A percentile compares a stretch with the other conserved stretches of the same genome.
Conservation (phyloP, 1,140 invertebrate species). For the Eriosoma lanigerum region DNA sequence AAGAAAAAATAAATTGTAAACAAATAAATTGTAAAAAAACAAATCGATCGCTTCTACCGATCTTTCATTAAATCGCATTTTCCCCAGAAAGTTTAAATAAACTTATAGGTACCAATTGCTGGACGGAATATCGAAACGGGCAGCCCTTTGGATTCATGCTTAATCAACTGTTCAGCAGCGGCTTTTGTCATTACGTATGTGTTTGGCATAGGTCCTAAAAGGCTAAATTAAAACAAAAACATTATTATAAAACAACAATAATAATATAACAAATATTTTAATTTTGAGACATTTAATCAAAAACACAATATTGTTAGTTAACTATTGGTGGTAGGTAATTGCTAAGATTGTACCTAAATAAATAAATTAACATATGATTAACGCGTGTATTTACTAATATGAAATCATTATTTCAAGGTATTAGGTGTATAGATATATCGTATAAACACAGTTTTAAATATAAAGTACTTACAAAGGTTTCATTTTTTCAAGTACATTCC, state of each 20-base stretch:
- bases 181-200: constrained; percentile 83
- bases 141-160: constrained; percentile 66
- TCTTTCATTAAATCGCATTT: not conserved
- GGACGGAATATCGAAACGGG: constrained; percentile 74
- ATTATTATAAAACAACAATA: not conserved
- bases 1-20: not conserved
- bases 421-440: too few relatives aligned
- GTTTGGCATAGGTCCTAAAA: constrained; percentile 67
- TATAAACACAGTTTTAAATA: not conserved
- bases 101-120: constrained; percentile 68
- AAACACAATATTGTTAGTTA: too few relatives aligned
- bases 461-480: constrained; percentile 59
- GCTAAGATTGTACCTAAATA: too few relatives aligned
- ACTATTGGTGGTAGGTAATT: too few relatives aligned
- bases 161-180: constrained; percentile 72
- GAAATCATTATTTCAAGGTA: too few relatives aligned
- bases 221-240: constrained; percentile 54
- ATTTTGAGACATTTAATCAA: not conserved
- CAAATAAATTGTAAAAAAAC: not conserved
- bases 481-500: constrained; percentile 61
- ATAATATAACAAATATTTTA: not conserved
- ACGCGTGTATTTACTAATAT: too few relatives aligned
- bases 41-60: not conserved
- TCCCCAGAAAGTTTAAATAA: not conserved
- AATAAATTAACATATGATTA: too few relatives aligned